Base-by-base conservation (phyloP, 2,888 invertebrate species). In the Eumacrocentrus americanus region DNA sequence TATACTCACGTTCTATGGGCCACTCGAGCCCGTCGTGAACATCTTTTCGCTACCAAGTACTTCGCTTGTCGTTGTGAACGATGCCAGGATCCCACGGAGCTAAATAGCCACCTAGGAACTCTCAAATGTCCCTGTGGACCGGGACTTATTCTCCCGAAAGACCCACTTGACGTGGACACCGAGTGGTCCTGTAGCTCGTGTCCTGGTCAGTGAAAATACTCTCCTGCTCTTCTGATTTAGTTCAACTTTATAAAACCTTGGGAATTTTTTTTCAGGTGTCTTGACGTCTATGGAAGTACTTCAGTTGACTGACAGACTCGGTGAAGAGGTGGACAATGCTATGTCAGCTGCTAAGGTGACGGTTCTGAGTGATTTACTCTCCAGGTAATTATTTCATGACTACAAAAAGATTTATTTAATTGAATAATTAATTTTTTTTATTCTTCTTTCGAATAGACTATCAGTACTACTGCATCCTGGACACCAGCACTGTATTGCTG, bases 1-100 rank as follows among this genome's bases (percentile, higher is more conserved):
- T 95, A 94, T 71, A 92, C 93, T 3, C 93, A 94, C 74, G 91
- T 92, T 7, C 80, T 95, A 61, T 94, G 94, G 94, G 91, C 92
- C 1, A 94, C 94, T 0, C 89, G 89, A 76, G 88, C 89, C 35
- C 85, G 94, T 66, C 85, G 91, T 62, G 90, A 91, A 67, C 93
- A 94, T 81, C 82, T 94, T 18, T 83, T 84, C 67, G 87, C 89
- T 61, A 90, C 91, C 0, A 94, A 94, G 81, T 92, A 91, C 74
- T 94, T 94, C 68, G 78, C 83, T 1, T 94, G 94, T 66, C 82
- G 82, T 68, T 94, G 94, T 76, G 76, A 82, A 54, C 85, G 94
- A 65, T 94, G 94, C 70, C 79, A 83, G 37, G 93, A 94, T 79
- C 89, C 91, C n/a, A 91, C 91, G 0, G 94, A 94, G 79, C 76